Base-by-base conservation (phyloP, 2,888 invertebrate genomes). In the Parapristionchus giblindavisi region DNA sequence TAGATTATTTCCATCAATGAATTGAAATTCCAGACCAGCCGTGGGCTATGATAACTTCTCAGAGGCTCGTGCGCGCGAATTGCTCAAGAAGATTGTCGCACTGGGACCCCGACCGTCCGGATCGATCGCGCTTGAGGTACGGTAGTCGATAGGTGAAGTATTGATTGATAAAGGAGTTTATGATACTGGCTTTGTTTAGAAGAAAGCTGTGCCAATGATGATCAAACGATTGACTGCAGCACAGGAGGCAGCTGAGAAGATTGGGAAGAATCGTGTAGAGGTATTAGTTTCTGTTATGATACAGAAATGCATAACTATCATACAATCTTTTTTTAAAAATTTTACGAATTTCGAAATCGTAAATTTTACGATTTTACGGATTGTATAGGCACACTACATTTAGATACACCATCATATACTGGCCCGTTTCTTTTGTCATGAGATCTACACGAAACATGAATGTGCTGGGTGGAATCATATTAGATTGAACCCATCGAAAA, bases 101-200 rank as follows among this genome's bases (percentile, higher is more conserved):
- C 78, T 87, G 27, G 87, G 87, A 11, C 86, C 87, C 4, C 71
- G 87, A 27, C 83, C 85, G 8, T 85, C 85, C 80, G 87, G 87
- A 6, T 86, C 85, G 6, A 78, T 77, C 0, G 82, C 82, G 27
- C 78, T 83, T 17, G 87, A 87, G 76, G 85, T 84, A 29, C 58
- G 27, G 2, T 2, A 58, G 21, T 6, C 32, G 6, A 58, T 6
- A 6, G 58, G 40, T 6, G 1, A 11, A 5, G 11, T n/a, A 21
- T 36, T n/a, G 34, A 32, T 27, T 5, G 32, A 32, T 3, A 58
- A 4, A 6, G 27, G 58, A 4, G 17, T 58, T 58, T 58, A 29
- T 58, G 43, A 14, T 8, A 43, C 17, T 8, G 43, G 8, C 11
- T 43, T 43, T 34, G 68, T 72, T 27, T 43, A 80, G 80, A 56